These are phyloP conservation scores for Rhabdomys dilectus DNA, from an alignment of 2,113 vertebrate genomes.

Conservation along the genomic window DNA sequence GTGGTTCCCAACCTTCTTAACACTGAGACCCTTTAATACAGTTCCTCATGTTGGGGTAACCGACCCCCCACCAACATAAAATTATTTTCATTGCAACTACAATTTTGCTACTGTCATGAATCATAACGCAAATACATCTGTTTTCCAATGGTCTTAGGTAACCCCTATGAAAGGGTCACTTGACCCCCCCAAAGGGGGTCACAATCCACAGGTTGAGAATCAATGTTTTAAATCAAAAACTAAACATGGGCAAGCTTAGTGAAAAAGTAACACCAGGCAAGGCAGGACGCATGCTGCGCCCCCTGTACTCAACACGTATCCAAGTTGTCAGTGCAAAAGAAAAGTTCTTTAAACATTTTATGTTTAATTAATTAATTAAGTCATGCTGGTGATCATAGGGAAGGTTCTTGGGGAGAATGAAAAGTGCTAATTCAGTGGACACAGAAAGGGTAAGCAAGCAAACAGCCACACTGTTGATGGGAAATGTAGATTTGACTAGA, in stretches of 20 bases:
- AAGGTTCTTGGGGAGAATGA: background rate
- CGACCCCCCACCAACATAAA: background rate
- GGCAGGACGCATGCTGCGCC: background rate
- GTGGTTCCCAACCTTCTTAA: background rate
- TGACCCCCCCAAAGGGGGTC: background rate
- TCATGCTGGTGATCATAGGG: background rate
- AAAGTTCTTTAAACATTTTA: background rate
- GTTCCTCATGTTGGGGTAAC: background rate
- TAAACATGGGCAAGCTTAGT: background rate
- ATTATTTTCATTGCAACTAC: background rate
- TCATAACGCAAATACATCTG: background rate
- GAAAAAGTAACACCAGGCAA: background rate
- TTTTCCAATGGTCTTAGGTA: background rate
- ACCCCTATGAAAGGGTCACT: background rate
- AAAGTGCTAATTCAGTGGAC: background rate
- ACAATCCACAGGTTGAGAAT: background rate
- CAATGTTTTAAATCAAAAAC: background rate
- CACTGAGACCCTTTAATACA: background rate
- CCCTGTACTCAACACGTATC: background rate
- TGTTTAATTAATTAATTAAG: background rate
- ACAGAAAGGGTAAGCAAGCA: background rate
- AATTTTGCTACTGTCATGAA: background rate
- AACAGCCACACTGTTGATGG: background rate
- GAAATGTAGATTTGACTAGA: background rate
- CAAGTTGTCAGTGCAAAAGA: background rate